Percentiles rank a stretch among this genome's conserved stretches.
Evolutionary conservation across 2,888 invertebrate species (phyloP).

Genomic region (Cheilosia urbana): DNA sequence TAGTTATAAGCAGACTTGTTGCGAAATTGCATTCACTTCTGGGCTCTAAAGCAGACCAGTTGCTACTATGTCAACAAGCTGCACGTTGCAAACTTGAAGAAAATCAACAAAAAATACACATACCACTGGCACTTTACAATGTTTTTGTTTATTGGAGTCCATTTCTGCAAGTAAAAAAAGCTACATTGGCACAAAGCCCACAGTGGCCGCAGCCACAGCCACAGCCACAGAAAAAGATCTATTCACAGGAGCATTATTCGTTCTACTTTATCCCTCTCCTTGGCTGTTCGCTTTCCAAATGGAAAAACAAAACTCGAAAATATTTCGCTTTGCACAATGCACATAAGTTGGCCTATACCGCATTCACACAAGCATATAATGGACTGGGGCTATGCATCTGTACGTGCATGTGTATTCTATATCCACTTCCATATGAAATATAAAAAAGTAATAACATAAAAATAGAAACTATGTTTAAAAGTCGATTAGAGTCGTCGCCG

Average conservation of each 20-base stretch:
- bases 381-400: neutral
- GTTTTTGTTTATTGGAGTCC: neutral
- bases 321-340: slow-evolving; percentile 28
- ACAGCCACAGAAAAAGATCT: slow-evolving; percentile 25
- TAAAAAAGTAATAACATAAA: slow-evolving; percentile 34
- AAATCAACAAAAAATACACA: neutral
- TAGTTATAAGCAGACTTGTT: neutral
- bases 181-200: slow-evolving; percentile 48
- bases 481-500: slow-evolving; percentile 37
- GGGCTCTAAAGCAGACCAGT: neutral
- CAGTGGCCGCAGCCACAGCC: slow-evolving; percentile 4
- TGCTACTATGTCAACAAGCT: slow-evolving; percentile 9
- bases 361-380: slow-evolving; percentile 27
- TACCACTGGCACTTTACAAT: neutral
- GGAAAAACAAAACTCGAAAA: neutral
- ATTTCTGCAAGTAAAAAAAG: neutral
- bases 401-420: neutral
- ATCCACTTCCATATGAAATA: slow-evolving; percentile 1
- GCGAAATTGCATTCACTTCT: slow-evolving; percentile 10
- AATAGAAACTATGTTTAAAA: slow-evolving; percentile 44
- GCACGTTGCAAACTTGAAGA: neutral
- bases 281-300: neutral
- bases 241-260: slow-evolving; percentile 43
- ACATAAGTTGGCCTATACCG: neutral
- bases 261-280: slow-evolving; percentile 19